Evolutionary conservation across 2,797 vertebrate genomes (phyloP).

Genomic region (Helicolenus hilgendorfi): DNA sequence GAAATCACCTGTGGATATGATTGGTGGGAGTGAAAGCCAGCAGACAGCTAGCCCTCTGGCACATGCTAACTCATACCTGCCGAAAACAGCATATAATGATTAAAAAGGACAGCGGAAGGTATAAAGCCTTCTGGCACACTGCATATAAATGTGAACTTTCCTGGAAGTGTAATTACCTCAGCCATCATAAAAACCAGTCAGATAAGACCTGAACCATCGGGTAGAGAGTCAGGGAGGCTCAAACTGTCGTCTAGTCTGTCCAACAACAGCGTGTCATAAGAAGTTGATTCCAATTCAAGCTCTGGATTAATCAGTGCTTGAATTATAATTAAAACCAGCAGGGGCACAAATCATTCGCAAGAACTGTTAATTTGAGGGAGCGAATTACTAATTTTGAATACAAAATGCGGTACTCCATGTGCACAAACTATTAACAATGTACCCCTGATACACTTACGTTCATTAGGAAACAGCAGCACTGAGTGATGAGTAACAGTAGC

Average conservation of each 20-base stretch:
- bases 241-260: neutral
- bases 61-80: neutral
- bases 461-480: neutral
- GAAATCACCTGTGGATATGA: neutral
- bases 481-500: neutral
- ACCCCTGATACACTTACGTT: neutral
- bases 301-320: neutral
- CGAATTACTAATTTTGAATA: neutral
- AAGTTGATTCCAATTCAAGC: neutral
- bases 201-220: neutral
- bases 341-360: neutral
- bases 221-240: neutral
- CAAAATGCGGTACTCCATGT: neutral
- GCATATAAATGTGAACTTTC: neutral
- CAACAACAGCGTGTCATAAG: neutral
- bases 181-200: neutral
- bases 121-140: neutral
- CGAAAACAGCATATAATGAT: neutral
- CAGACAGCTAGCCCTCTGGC: neutral
- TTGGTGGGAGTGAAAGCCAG: neutral
- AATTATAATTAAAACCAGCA: neutral
- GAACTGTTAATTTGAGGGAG: neutral
- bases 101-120: neutral
- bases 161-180: constrained; percentile 3
- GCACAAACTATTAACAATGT: neutral